Conservation (phyloP, 2,113 vertebrate species). For the Chionis minor region DNA sequence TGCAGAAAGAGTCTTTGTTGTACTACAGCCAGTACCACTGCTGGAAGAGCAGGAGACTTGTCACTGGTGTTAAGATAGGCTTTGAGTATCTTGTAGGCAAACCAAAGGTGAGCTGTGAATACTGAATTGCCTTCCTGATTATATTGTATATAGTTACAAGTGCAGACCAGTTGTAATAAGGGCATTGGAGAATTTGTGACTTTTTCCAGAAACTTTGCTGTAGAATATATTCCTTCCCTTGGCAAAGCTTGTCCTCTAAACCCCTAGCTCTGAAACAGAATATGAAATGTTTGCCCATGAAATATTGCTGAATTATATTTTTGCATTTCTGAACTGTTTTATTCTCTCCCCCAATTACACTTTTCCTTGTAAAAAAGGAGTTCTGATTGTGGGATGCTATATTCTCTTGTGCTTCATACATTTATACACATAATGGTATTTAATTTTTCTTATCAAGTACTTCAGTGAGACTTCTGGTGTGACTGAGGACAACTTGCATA, state of each 20-base stretch:
- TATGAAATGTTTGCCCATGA: background rate
- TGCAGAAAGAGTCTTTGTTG: background rate
- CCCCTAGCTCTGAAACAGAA: background rate
- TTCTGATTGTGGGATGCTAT: background rate
- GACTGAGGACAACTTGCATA: background rate
- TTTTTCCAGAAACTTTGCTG: background rate
- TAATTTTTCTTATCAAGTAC: conserved; percentile 6
- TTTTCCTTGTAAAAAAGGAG: background rate
- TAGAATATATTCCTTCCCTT: background rate
- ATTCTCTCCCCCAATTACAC: background rate
- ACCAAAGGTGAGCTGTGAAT: background rate
- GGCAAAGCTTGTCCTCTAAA: background rate
- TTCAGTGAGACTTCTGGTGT: conserved; percentile 15
- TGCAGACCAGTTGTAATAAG: background rate
- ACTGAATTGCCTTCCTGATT: background rate
- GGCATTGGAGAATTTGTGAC: rapidly evolving
- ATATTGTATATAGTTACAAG: background rate
- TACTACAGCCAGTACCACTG: background rate
- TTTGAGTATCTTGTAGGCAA: background rate
- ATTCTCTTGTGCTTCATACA: background rate
- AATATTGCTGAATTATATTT: background rate
- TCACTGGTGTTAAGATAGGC: background rate
- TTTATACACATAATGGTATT: background rate
- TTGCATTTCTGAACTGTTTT: background rate
- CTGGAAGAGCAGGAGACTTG: background rate